phyloP scores from a whole-genome alignment of 2,797 vertebrate genomes.

The Fundulus diaphanus region DNA sequence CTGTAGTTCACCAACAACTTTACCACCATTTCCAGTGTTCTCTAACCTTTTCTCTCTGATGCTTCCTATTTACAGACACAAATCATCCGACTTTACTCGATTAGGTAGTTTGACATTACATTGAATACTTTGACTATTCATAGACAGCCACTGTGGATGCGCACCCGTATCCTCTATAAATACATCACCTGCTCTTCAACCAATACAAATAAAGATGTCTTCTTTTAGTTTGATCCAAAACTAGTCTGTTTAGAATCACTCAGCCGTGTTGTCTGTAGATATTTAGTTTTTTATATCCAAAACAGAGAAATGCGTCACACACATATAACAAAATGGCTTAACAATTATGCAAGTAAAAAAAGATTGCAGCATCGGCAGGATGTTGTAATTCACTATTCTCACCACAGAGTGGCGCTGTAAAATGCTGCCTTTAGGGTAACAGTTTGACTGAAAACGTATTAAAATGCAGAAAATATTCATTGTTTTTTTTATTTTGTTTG shows the following conservation, averaged over 20 bases:
- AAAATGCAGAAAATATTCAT: neutral
- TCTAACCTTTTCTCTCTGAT: neutral
- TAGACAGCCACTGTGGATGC: neutral
- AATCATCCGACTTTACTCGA: neutral
- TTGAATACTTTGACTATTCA: neutral
- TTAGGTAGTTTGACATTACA: neutral
- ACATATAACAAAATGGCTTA: constrained; percentile 58
- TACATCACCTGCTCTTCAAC: neutral
- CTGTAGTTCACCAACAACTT: neutral
- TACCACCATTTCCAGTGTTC: no score
- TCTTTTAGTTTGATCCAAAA: neutral
- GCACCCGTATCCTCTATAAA: neutral
- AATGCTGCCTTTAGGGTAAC: neutral
- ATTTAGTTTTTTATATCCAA: neutral
- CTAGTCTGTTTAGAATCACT: neutral
- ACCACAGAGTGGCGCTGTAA: constrained; percentile 31
- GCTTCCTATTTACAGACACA: neutral
- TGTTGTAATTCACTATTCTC: neutral
- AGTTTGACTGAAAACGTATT: neutral
- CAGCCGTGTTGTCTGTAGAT: neutral
- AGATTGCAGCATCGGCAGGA: neutral
- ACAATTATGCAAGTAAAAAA: constrained; percentile 64
- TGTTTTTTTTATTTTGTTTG: no score
- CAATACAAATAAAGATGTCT: neutral
- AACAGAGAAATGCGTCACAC: constrained; percentile 54